Evolutionary conservation across 2,888 invertebrate species (phyloP), one percentile per base, ranked within the genome.

Genomic region (Erynnis tages): DNA sequence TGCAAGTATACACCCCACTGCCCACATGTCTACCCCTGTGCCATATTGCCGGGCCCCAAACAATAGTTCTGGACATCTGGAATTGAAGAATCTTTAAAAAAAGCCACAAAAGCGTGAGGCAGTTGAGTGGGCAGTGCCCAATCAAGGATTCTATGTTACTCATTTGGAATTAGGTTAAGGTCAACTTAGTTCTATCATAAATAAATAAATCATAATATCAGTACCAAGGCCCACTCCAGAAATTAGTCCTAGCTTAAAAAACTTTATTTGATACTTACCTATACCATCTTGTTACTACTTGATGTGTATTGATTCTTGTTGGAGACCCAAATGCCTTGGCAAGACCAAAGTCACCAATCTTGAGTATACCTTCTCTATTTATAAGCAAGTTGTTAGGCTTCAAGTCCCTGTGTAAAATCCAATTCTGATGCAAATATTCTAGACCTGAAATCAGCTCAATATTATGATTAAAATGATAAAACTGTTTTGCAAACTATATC

Each of bases 371-470:
- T 63, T 94, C 93, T 17, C 94, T 91, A 79, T 98, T 97, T 16
- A 99, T 96, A 17, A 99, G 91, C 71, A 99, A 93, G 91, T 99
- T 99, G 80, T 99, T 99, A 0, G 99, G 99, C 81, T 99, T 99
- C 66, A 99, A 91, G 92, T 99, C 99, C 76, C 99, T 93, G 76
- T 99, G 99, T 44, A 99, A 86, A 67, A 99, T 97, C 97, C 98
- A 99, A 78, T 97, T 95, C 60, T 92, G 91, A 79, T 99, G 99
- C 37, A 99, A 90, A 82, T 97, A 99, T 82, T 99, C 98, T 53
- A 99, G 87, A 0, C 99, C 92, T 90, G 58, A 16, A 75, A 72
- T 11, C n/a, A n/a, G n/a, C n/a, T n/a, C n/a, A 13, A 19, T 11
- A 21, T 21, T 10, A 6, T 21, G 4, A 17, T 21, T 44, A 44